phyloP scores from a whole-genome alignment of 2,797 vertebrate genomes.

The Fratercula arctica region DNA sequence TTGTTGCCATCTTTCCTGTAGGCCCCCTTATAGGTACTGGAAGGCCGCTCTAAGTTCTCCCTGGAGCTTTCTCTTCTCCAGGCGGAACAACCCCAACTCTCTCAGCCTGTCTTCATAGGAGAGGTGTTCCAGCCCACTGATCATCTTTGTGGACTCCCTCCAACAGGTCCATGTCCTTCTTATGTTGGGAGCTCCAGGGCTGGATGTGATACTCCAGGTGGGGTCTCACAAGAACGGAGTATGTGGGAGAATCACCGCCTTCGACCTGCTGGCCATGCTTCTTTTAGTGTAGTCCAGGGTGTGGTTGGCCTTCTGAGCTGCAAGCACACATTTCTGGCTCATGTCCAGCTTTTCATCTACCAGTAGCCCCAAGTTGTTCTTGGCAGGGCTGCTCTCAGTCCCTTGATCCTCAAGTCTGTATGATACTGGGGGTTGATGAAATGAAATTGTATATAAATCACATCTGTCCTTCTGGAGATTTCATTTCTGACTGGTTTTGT shows the following conservation, averaged over 20 bases:
- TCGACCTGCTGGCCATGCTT: neutral
- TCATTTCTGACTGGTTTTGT: neutral
- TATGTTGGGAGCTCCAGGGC: neutral
- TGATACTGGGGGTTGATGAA: neutral
- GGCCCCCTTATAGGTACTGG: too few relatives aligned
- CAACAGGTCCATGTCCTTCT: too few relatives aligned
- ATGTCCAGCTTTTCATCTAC: neutral
- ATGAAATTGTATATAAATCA: neutral
- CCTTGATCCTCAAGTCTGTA: neutral
- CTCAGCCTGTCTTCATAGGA: too few relatives aligned
- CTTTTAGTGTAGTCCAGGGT: neutral
- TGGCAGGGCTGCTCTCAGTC: neutral
- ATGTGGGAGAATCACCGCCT: neutral
- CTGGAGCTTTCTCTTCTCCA: too few relatives aligned
- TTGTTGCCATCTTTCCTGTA: too few relatives aligned
- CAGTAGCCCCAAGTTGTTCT: neutral
- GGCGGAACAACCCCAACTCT: too few relatives aligned
- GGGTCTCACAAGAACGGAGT: neutral
- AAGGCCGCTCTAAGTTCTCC: too few relatives aligned
- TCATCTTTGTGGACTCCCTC: too few relatives aligned
- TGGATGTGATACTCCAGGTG: neutral
- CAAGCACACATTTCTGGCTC: neutral
- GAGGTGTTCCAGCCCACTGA: too few relatives aligned
- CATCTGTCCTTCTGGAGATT: neutral
- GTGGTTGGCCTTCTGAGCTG: neutral